phyloP scores from a whole-genome alignment of 1,140 invertebrate genomes.

The Ceratina japonica region DNA sequence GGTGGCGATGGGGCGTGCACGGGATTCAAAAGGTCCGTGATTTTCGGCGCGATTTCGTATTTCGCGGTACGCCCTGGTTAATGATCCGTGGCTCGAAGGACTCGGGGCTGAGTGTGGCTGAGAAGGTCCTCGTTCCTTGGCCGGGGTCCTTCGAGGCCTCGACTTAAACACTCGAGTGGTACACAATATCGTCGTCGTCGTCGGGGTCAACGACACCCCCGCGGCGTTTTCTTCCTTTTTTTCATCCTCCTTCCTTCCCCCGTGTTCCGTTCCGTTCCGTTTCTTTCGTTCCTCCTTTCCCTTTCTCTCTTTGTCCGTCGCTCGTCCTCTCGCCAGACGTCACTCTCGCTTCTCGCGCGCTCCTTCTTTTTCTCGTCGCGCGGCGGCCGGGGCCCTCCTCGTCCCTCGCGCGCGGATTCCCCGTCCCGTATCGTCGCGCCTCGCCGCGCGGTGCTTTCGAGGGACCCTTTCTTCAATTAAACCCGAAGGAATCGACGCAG shows the following conservation, averaged over 20 bases:
- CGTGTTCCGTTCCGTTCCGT: constrained; percentile 30
- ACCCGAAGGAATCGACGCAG: constrained; percentile 66
- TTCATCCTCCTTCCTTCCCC: constrained; percentile 15
- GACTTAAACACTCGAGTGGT: constrained; percentile 76
- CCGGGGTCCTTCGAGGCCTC: constrained; percentile 66
- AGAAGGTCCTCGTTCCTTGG: constrained; percentile 75
- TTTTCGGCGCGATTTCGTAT: constrained; percentile 72
- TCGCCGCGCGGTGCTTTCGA: constrained; percentile 40
- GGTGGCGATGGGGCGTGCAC: constrained; percentile 15
- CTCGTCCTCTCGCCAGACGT: constrained; percentile 6
- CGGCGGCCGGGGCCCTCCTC: constrained; percentile 5
- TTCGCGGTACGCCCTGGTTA: constrained; percentile 72
- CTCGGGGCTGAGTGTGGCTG: constrained; percentile 73
- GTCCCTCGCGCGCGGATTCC: constrained; percentile 20
- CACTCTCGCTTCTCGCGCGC: constrained; percentile 1
- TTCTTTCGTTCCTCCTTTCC: constrained; percentile 28
- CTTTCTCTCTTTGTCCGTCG: constrained; percentile 19
- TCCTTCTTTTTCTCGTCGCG: neutral
- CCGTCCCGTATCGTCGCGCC: constrained; percentile 1
- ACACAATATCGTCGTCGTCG: constrained; percentile 74
- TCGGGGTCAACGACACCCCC: constrained; percentile 67
- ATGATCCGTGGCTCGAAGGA: constrained; percentile 76
- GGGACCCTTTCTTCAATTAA: constrained; percentile 72
- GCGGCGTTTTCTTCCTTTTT: constrained; percentile 45
- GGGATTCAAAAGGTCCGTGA: constrained; percentile 65